Base-by-base conservation (phyloP, 2,113 vertebrate species). In the Takifugu flavidus region DNA sequence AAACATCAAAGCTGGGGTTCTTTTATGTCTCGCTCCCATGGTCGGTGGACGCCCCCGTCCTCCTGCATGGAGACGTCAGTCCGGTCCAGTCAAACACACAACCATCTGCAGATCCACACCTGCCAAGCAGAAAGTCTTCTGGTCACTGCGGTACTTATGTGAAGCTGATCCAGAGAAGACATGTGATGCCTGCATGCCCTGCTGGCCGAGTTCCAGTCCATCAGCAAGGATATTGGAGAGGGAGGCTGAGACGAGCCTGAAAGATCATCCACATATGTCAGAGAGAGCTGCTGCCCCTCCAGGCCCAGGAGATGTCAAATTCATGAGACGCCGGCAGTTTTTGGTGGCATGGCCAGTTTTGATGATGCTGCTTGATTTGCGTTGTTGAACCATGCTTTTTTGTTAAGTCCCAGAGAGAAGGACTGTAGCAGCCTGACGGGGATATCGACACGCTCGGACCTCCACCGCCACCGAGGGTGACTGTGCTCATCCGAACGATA, bases 371-470 rank as follows among this genome's bases (percentile, higher is more conserved):
- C 70, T 73, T 64, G 70, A 52, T 70, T 66, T 62, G 53, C 54
- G 34, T 74, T 75, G 65, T 72, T 68, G 68, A 82, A 67, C 69
- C 2, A n/a, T 67, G 74, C 67, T 69, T 82, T 78, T 84, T 68
- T 69, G 78, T 83, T 68, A 75, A 75, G 65, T 76, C 61, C 74
- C 60, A 67, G 50, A 67, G 64, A 79, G 58, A 73, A 63, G 50
- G 64, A 67, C 56, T 43, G 55, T 39, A 56, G 53, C 62, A 53
- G 46, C 44, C 20, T 29, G 2, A 55, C 73, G 77, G 79, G 74
- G 76, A 81, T 79, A 88, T 80, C 85, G 62, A 82, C 70, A 73
- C 42, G n/a, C 52, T 29, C 51, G 45, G 64, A 74, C 73, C 65
- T 59, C 49, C 54, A 64, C 62, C 5, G 42, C 76, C 72, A 70